These are phyloP conservation scores for Charina bottae DNA, from an alignment of 2,113 vertebrate species.

Conservation along the genomic window DNA sequence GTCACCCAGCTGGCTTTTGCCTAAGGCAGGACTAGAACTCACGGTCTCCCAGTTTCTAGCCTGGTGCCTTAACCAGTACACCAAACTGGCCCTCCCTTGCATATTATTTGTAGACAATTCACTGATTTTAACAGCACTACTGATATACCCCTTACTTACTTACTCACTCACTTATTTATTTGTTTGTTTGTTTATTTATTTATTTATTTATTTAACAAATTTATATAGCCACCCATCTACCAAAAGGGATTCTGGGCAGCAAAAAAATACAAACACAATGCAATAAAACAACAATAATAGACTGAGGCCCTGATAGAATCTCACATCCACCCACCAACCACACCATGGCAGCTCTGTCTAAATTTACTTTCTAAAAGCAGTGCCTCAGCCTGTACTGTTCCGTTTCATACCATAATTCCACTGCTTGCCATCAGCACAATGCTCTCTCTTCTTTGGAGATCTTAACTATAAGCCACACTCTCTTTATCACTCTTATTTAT, in stretches of 20 bases:
- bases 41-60: not conserved
- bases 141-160: too few species aligned
- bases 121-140: not conserved
- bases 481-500: not conserved
- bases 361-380: not conserved
- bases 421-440: not conserved
- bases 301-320: not conserved
- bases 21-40: not conserved
- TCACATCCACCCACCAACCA: not conserved
- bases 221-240: not conserved
- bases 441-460: not conserved
- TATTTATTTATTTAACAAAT: not conserved
- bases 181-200: too few species aligned
- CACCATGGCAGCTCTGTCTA: not conserved
- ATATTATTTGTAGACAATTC: not conserved
- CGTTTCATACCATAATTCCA: not conserved
- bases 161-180: too few species aligned
- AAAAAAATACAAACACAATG: not conserved
- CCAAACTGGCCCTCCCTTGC: not conserved
- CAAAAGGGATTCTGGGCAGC: not conserved
- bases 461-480: not conserved
- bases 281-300: not conserved
- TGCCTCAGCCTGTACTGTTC: not conserved
- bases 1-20: not conserved
- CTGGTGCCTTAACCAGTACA: not conserved